Evolutionary conservation across 2,797 vertebrate species (phyloP).

Genomic region (Gadopsis marmoratus): DNA sequence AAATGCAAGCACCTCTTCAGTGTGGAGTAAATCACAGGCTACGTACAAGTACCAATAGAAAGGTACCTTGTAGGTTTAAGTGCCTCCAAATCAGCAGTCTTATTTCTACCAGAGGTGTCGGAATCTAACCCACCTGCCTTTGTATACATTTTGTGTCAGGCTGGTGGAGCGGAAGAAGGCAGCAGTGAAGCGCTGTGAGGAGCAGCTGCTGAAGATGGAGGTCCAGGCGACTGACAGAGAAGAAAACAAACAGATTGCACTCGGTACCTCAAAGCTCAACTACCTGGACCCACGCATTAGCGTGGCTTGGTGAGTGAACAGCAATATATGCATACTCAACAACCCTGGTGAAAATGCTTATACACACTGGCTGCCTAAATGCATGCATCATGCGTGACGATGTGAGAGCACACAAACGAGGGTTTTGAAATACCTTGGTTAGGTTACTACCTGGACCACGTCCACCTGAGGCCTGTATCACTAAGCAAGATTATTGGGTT

Average conservation of each 20-base stretch:
- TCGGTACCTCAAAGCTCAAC: constrained; percentile 90
- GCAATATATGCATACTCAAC: neutral
- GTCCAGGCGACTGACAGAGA: constrained; percentile 88
- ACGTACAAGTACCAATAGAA: neutral
- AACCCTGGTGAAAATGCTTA: neutral
- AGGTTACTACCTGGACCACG: neutral
- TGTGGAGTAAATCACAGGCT: neutral
- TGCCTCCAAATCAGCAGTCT: neutral
- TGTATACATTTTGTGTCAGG: constrained; percentile 64
- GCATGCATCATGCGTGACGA: neutral
- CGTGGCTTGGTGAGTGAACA: constrained; percentile 84
- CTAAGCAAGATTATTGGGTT: neutral
- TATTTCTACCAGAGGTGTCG: neutral
- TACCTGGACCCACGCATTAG: constrained; percentile 89
- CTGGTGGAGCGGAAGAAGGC: constrained; percentile 84
- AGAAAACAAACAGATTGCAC: constrained; percentile 89
- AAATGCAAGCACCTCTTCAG: constrained; percentile 37
- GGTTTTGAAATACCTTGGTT: neutral
- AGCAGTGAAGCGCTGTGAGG: constrained; percentile 83
- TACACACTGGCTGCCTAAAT: neutral
- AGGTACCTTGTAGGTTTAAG: constrained; percentile 4
- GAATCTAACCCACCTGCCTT: neutral
- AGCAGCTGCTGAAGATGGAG: constrained; percentile 88
- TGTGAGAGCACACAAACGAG: neutral
- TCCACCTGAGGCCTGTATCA: neutral